These are phyloP conservation scores for Erythrocercus mccallii DNA, from an alignment of 2,113 vertebrate species.

Conservation along the genomic window DNA sequence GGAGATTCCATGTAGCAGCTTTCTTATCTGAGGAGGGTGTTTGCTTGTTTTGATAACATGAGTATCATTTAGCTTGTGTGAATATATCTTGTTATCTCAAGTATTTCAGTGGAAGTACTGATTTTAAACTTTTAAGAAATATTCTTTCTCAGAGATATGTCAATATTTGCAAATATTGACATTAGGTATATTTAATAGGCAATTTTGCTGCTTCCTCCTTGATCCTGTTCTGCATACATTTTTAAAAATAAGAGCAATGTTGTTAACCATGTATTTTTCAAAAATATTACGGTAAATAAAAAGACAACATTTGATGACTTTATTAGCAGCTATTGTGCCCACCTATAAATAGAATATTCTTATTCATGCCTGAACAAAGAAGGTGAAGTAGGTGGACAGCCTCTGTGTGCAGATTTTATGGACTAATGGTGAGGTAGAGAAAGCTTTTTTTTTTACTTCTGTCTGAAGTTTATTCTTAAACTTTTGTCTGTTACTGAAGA, in stretches of 20 bases:
- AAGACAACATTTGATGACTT: neutral
- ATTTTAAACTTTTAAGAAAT: neutral
- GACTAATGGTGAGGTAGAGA: neutral
- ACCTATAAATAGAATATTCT: neutral
- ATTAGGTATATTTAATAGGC: neutral
- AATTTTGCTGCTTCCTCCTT: neutral
- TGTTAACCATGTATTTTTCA: neutral
- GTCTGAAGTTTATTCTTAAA: neutral
- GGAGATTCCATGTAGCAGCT: neutral
- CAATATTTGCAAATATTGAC: neutral
- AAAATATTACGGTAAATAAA: neutral
- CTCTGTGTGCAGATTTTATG: neutral
- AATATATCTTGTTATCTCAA: neutral
- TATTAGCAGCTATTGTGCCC: neutral
- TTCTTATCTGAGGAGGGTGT: neutral
- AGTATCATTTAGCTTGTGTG: neutral
- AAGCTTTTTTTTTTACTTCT: neutral
- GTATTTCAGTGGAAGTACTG: neutral
- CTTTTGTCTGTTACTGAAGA: neutral
- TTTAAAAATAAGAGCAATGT: accelerated
- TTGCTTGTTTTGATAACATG: neutral
- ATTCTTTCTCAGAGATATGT: neutral
- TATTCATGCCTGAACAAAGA: neutral
- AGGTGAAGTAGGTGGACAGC: neutral
- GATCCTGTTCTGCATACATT: accelerated